Evolutionary conservation across 2,113 vertebrate species (phyloP).

Genomic region (Orthonyx spaldingii): DNA sequence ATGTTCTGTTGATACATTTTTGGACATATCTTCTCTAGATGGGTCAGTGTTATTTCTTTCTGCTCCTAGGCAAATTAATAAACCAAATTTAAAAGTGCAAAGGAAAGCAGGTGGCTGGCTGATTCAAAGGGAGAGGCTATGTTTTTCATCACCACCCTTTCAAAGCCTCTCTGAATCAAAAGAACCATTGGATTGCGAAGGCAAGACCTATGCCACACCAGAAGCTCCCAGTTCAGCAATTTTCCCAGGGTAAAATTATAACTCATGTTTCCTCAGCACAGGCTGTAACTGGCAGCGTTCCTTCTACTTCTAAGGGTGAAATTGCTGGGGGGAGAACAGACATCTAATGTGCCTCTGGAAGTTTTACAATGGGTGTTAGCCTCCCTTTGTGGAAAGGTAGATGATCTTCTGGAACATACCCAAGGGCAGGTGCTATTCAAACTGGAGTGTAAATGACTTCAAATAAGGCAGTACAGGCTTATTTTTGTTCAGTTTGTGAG

Average conservation of each 20-base stretch:
- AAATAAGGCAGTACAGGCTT: not conserved
- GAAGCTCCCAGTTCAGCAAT: conserved; percentile 68
- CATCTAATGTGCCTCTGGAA: conserved; percentile 64
- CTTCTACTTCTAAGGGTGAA: conserved; percentile 55
- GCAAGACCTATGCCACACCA: conserved; percentile 64
- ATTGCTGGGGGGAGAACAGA: conserved; percentile 55
- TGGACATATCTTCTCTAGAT: not conserved
- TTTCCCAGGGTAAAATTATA: conserved; percentile 72
- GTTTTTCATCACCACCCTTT: conserved; percentile 65
- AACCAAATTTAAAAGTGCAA: conserved; percentile 38
- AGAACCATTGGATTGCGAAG: conserved; percentile 65
- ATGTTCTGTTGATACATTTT: not conserved
- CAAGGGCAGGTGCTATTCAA: conserved; percentile 60
- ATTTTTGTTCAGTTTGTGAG: conserved; percentile 19
- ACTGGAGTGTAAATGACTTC: conserved; percentile 44
- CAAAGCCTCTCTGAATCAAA: conserved; percentile 64
- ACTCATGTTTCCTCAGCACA: conserved; percentile 66
- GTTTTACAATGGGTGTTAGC: conserved; percentile 69
- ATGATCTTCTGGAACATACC: conserved; percentile 53
- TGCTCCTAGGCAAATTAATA: conserved; percentile 48
- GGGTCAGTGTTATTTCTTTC: conserved; percentile 33
- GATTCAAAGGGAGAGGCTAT: conserved; percentile 63
- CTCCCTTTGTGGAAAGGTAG: conserved; percentile 60
- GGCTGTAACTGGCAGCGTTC: conserved; percentile 67
- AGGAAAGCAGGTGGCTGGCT: conserved; percentile 51